Conservation (phyloP, 2,888 invertebrate genomes). For the Ernsta delagoae region DNA sequence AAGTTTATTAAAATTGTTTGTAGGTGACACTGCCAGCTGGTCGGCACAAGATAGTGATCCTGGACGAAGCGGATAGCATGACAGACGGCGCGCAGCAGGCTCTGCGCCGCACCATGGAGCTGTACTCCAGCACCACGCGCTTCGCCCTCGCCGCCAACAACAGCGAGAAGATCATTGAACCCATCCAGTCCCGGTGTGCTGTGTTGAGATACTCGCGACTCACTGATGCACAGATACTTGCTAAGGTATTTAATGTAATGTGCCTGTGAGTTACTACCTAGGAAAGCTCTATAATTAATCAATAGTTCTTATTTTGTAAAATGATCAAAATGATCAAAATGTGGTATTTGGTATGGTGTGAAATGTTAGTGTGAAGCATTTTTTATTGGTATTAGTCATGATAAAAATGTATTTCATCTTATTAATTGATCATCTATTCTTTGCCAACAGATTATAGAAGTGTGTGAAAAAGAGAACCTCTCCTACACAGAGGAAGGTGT, state of each 20-base stretch:
- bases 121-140: constrained; percentile 98
- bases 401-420: too few species aligned
- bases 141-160: constrained; percentile 99
- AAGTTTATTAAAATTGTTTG: too few species aligned
- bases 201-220: constrained; percentile 96
- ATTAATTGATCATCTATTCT: background rate
- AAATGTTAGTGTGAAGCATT: too few species aligned
- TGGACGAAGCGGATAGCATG: constrained; percentile 99
- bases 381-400: too few species aligned
- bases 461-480: constrained; percentile 80
- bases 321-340: too few species aligned
- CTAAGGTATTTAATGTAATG: constrained; percentile 82
- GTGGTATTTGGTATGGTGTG: too few species aligned
- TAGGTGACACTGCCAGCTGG: constrained; percentile 95
- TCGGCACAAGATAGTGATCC: constrained; percentile 96
- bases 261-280: too few species aligned
- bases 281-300: too few species aligned
- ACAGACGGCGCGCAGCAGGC: constrained; percentile 99
- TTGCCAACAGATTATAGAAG: constrained; percentile 64
- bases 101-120: constrained; percentile 98
- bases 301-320: too few species aligned
- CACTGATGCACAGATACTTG: constrained; percentile 95
- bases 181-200: constrained; percentile 99
- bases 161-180: constrained; percentile 99
- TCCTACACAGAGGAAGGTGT: constrained; percentile 96